Evolutionary conservation across 1,140 invertebrate species (phyloP), one percentile per base, ranked within the genome.

Genomic region (Zaprionus gabonicus): DNA sequence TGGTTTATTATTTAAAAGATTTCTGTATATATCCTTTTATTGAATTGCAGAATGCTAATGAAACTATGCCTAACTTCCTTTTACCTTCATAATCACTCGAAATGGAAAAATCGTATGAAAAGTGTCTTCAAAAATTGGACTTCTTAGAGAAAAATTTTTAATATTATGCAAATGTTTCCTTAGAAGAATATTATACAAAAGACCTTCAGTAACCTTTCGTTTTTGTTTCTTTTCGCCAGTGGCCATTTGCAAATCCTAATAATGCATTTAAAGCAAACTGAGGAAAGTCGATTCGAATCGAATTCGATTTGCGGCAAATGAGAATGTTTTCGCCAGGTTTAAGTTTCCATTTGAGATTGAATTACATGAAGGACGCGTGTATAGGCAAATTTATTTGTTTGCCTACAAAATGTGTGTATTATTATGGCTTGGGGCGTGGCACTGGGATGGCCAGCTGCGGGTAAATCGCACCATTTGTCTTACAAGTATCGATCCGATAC

Each of bases 341-440:
- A 46, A 57, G 62, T 71, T 76, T 53, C 25, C 53, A 71, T 59
- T 70, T 64, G 9, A 49, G 34, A 75, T 75, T 57, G 51, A 71
- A 49, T 71, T 75, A 75, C 59, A 51, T 53, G 13, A 60, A 73
- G 53, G 34, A 38, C n/a, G 56, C 59, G 9, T 55, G 36, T 67
- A 55, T 59, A 27, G 12, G 49, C 20, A 58, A 64, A 62, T 71
- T 71, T 71, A 76, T 76, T 76, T 71, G 60, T 70, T 76, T 76
- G 67, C 20, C 53, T 58, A 63, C 44, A 51, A 59, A 65, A 71
- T 60, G 15, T 67, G 15, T 67, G 70, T 71, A 74, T 74, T 56
- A 60, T 69, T 55, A 62, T 56, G 46, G 27, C 57, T 28, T 13
- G 31, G 7, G 31, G 49, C 13, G 31, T 9, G 15, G 31, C 4